phyloP scores from a whole-genome alignment of 2,797 vertebrate genomes.

The Cyclopterus lumpus region DNA sequence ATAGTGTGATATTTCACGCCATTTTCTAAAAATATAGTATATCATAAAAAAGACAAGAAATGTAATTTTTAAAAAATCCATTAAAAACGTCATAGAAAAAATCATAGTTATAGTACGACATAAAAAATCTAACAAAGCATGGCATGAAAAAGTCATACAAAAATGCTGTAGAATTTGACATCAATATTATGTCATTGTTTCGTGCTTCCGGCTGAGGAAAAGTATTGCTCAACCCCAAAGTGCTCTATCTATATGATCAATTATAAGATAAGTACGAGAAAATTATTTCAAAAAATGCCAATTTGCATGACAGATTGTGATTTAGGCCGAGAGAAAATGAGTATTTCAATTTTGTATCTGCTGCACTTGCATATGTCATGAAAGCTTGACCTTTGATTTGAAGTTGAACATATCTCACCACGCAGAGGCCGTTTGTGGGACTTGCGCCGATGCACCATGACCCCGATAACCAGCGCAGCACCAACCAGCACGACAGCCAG shows the following conservation, averaged over 20 bases:
- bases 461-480: constrained; percentile 81
- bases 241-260: not conserved
- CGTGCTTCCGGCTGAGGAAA: not conserved
- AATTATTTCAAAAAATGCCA: not conserved
- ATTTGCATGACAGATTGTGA: not conserved
- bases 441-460: constrained; percentile 84
- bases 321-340: not conserved
- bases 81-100: not conserved
- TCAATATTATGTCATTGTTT: too few relatives aligned
- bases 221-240: constrained; percentile 4
- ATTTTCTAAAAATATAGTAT: not conserved
- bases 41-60: not conserved
- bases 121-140: too few relatives aligned
- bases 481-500: constrained; percentile 83
- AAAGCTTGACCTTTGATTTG: not conserved
- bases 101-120: too few relatives aligned
- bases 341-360: not conserved
- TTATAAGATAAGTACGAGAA: not conserved
- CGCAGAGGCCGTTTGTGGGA: constrained; percentile 82
- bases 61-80: not conserved
- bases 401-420: constrained; percentile 71
- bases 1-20: not conserved
- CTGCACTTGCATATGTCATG: not conserved
- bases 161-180: too few relatives aligned
- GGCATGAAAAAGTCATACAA: not conserved